Evolutionary conservation across 2,888 invertebrate species (phyloP).

Genomic region (Gymnoscelis rufifasciata): DNA sequence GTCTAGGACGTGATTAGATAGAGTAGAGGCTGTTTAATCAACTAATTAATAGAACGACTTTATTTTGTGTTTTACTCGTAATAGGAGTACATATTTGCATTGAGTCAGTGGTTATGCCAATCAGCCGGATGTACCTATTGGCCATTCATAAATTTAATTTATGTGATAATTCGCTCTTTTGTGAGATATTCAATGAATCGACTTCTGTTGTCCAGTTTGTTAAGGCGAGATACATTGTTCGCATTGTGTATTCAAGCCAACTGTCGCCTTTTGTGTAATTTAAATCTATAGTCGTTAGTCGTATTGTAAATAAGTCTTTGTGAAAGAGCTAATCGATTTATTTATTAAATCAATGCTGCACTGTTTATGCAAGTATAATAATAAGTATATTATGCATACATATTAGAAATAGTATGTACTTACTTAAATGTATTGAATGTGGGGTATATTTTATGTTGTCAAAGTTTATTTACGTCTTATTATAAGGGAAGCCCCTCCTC

Average conservation of each 20-base stretch:
- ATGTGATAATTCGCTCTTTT: slow-evolving; percentile 9
- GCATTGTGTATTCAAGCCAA: slow-evolving; percentile 18
- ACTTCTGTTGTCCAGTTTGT: slow-evolving; percentile 13
- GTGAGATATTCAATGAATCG: slow-evolving; percentile 2
- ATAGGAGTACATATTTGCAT: neutral
- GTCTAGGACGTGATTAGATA: too few relatives aligned
- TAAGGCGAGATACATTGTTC: slow-evolving; percentile 15
- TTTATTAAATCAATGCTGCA: slow-evolving; percentile 25
- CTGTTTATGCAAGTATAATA: slow-evolving; percentile 21
- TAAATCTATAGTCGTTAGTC: slow-evolving; percentile 34
- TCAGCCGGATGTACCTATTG: neutral
- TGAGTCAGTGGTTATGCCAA: neutral
- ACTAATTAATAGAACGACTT: too few relatives aligned
- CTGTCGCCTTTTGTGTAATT: slow-evolving; percentile 21
- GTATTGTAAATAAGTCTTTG: slow-evolving; percentile 39
- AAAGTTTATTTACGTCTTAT: neutral
- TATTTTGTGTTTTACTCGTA: too few relatives aligned
- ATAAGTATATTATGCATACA: slow-evolving; percentile 16
- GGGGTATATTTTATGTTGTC: neutral
- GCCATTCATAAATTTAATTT: slow-evolving; percentile 1
- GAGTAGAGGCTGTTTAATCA: too few relatives aligned
- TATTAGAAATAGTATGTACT: slow-evolving; percentile 25
- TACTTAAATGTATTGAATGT: slow-evolving; percentile 24
- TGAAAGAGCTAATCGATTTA: slow-evolving; percentile 26
- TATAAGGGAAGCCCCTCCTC: neutral